Evolutionary conservation across 37 sponge, comb jelly and placozoan genomes (phyloP).

Genomic region (Cliona cf. orientalis): DNA sequence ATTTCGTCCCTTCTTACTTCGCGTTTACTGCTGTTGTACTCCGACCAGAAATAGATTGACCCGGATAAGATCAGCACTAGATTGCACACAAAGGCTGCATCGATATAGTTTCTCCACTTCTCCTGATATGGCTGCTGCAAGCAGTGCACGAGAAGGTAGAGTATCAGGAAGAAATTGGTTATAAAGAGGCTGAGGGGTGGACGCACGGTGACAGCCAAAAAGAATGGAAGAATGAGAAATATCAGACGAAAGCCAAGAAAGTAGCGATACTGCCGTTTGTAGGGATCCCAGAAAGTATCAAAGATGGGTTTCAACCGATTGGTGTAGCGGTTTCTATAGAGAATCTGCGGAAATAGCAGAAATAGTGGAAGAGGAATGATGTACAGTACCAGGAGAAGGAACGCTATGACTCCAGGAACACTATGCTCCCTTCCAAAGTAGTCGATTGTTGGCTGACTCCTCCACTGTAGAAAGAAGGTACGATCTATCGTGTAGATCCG

Average conservation of each 20-base stretch:
- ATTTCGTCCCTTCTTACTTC: not conserved
- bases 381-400: constrained; percentile 19
- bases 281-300: constrained; percentile 44
- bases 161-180: not conserved
- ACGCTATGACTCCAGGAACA: constrained; percentile 1
- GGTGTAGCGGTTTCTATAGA: not conserved
- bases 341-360: constrained; percentile 15
- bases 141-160: constrained; percentile 12
- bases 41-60: constrained; percentile 7
- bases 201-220: not conserved
- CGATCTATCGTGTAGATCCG: not conserved
- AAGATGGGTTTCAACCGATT: constrained; percentile 26
- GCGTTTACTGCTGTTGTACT: not conserved
- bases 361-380: constrained; percentile 33
- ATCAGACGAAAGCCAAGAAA: constrained; percentile 30
- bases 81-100: constrained; percentile 14
- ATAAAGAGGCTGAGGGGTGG: constrained; percentile 1
- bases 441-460: not conserved
- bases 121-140: constrained; percentile 11
- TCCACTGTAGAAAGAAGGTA: not conserved
- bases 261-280: constrained; percentile 27
- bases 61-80: not conserved
- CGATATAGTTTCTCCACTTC: constrained; percentile 14
- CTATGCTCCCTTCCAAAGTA: constrained; percentile 14
- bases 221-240: constrained; percentile 15